Evolutionary conservation across 92 coral and sea anemone species (phyloP).

Genomic region (Palythoa grandis): DNA sequence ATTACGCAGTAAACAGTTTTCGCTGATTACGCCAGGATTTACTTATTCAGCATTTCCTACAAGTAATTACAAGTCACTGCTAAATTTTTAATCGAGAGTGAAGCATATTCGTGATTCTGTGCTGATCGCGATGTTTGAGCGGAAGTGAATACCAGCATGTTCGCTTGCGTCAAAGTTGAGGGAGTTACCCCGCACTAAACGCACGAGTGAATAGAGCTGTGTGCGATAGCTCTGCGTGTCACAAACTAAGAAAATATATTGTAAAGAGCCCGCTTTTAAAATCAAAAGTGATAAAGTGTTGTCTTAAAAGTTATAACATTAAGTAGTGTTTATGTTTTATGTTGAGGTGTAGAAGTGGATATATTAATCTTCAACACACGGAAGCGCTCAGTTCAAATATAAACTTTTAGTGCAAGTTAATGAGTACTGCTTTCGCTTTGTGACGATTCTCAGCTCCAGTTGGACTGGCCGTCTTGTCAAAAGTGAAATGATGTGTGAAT

Average conservation of each 20-base stretch:
- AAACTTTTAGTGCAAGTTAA: too few species aligned
- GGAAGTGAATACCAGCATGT: slow-evolving; percentile 27
- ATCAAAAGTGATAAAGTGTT: slow-evolving; percentile 20
- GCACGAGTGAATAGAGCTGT: slow-evolving; percentile 28
- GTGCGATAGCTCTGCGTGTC: not conserved
- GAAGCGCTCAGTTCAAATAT: not conserved
- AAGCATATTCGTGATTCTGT: slow-evolving; percentile 20
- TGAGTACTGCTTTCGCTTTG: not conserved
- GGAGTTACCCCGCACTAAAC: slow-evolving; percentile 34
- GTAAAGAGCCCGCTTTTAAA: slow-evolving; percentile 16
- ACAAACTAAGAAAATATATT: not conserved
- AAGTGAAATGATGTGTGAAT: slow-evolving; percentile 13
- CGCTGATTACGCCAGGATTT: not conserved
- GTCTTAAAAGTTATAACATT: slow-evolving; percentile 9
- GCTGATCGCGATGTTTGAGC: slow-evolving; percentile 15
- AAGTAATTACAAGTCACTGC: not conserved
- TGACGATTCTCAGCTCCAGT: not conserved
- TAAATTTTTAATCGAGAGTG: not conserved
- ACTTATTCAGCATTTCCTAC: not conserved
- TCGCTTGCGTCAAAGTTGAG: slow-evolving; percentile 36
- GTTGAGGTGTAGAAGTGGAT: slow-evolving; percentile 1
- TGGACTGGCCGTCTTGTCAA: slow-evolving; percentile 4
- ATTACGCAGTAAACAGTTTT: slow-evolving; percentile 27
- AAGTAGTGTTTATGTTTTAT: slow-evolving; percentile 13
- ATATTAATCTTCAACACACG: not conserved